A percentile compares a stretch with the other conserved stretches of the same genome.
Conservation (phyloP, 2,113 vertebrate species). For the Grus americana region DNA sequence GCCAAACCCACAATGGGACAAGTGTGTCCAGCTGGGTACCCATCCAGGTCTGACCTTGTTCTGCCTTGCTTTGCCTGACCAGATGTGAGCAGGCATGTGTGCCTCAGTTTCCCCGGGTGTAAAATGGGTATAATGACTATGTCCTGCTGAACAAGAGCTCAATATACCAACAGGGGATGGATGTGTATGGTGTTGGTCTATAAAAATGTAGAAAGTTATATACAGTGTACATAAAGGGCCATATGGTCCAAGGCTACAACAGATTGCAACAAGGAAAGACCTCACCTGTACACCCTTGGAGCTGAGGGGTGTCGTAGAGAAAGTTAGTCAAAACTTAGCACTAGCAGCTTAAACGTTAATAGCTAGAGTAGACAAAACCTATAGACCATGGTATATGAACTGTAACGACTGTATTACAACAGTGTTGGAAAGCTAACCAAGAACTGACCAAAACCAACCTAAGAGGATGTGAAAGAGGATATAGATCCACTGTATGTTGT, state of each 20-base stretch:
- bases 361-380: too few species aligned
- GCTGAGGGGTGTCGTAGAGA: not conserved
- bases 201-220: not conserved
- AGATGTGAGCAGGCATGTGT: fast-evolving
- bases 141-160: not conserved
- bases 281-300: fast-evolving
- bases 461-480: too few species aligned
- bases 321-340: too few species aligned
- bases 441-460: too few species aligned
- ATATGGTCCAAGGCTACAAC: fast-evolving
- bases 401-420: too few species aligned
- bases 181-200: not conserved
- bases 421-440: too few species aligned
- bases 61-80: not conserved
- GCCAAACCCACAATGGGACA: not conserved
- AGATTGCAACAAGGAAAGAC: fast-evolving
- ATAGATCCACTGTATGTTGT: too few species aligned
- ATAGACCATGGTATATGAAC: too few species aligned
- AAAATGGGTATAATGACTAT: fast-evolving
- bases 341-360: too few species aligned
- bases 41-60: not conserved
- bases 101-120: not conserved
- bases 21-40: not conserved
- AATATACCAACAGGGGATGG: too few species aligned
- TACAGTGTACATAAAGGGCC: not conserved